Conservation (phyloP, 92 coral and sea anemone genomes). For the Siderastrea siderea region DNA sequence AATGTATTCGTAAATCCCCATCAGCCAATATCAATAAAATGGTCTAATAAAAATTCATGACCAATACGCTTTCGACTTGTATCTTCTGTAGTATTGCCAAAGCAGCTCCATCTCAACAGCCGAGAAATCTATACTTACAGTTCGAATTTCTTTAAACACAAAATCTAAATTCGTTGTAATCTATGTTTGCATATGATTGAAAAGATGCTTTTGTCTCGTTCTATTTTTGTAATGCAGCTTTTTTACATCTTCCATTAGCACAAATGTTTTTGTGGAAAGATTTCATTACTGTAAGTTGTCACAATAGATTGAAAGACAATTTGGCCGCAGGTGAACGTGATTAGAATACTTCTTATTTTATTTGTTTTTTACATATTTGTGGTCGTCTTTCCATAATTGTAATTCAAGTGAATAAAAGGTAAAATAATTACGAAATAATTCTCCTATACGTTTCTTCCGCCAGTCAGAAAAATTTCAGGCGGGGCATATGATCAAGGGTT, state of each 20-base stretch:
- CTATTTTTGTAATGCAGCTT: not conserved
- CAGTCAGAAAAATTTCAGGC: too few relatives aligned
- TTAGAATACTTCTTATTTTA: not conserved
- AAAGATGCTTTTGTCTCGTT: not conserved
- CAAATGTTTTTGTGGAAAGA: not conserved
- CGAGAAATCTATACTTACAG: not conserved
- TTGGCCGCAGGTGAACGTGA: slow-evolving; percentile 18
- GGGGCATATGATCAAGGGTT: too few relatives aligned
- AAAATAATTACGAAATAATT: too few relatives aligned
- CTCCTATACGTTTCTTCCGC: too few relatives aligned
- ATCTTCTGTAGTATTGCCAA: too few relatives aligned
- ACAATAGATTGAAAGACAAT: not conserved
- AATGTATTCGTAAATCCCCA: not conserved
- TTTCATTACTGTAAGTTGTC: slow-evolving; percentile 6
- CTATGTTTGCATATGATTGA: too few relatives aligned
- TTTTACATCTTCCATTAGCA: not conserved
- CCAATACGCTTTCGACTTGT: too few relatives aligned
- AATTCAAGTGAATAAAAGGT: too few relatives aligned
- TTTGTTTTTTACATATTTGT: not conserved
- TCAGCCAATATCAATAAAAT: not conserved
- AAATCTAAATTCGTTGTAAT: too few relatives aligned
- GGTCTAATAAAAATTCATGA: too few relatives aligned
- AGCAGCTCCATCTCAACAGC: not conserved
- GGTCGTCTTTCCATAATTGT: too few relatives aligned
- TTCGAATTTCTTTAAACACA: too few relatives aligned